Conservation (phyloP, 2,888 invertebrate species). For the Agrenia bidenticulata region DNA sequence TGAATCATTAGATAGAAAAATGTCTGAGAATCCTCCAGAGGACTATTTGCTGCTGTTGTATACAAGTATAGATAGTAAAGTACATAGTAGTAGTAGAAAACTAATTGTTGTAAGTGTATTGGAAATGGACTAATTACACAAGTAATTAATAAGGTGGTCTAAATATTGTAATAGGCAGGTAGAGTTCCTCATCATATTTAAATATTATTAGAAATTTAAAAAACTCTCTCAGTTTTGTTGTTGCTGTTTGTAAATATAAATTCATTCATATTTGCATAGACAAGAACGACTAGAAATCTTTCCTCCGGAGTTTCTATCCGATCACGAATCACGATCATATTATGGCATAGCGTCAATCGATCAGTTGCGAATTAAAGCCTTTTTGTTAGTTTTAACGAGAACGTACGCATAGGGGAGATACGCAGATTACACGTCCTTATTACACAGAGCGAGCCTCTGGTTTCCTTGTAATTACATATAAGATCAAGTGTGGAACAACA, state of each 20-base stretch:
- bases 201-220: slow-evolving; percentile 19
- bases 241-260: slow-evolving; percentile 16
- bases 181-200: not conserved
- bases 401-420: too few species aligned
- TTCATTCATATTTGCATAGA: slow-evolving; percentile 26
- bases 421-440: not conserved
- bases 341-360: too few species aligned
- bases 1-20: not conserved
- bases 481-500: too few species aligned
- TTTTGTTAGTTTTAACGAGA: too few species aligned
- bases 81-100: slow-evolving; percentile 7
- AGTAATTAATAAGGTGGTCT: not conserved
- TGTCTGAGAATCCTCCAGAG: slow-evolving; percentile 6
- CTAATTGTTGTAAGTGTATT: slow-evolving; percentile 10
- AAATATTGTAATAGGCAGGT: slow-evolving; percentile 12
- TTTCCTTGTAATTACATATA: too few species aligned
- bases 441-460: too few species aligned
- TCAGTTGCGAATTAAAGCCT: not conserved
- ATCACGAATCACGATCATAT: slow-evolving; percentile 10
- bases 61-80: slow-evolving; percentile 1
- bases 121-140: slow-evolving; percentile 13
- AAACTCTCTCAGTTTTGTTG: slow-evolving; percentile 1
- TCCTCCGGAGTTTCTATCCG: slow-evolving; percentile 3
- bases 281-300: slow-evolving; percentile 29
- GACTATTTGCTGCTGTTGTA: not conserved